Conservation (phyloP, 2,888 invertebrate genomes). For the Ypsolopha scabrella region DNA sequence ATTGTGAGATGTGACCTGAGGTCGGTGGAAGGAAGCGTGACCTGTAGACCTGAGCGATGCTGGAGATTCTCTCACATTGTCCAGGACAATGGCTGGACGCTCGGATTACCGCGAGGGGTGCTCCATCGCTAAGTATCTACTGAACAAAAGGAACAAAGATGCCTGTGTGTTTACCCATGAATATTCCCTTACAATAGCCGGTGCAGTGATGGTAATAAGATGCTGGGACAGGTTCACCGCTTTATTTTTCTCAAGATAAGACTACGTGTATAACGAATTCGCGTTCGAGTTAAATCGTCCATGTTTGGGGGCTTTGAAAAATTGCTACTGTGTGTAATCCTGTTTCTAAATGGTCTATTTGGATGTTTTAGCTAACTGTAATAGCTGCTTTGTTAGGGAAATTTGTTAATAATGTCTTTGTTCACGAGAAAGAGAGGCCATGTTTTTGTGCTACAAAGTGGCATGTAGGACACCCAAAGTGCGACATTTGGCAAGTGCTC, state of each 20-base stretch:
- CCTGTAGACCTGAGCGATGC: slow-evolving; percentile 40
- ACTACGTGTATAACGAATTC: slow-evolving; percentile 67
- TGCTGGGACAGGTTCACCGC: slow-evolving; percentile 59
- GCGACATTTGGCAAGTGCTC: slow-evolving; percentile 53
- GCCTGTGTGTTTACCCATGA: slow-evolving; percentile 69
- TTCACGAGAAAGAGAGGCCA: slow-evolving; percentile 2
- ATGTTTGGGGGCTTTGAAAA: slow-evolving; percentile 36
- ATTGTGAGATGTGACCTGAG: slow-evolving; percentile 57
- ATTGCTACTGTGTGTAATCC: slow-evolving; percentile 37
- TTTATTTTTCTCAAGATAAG: slow-evolving; percentile 58
- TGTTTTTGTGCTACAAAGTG: background rate
- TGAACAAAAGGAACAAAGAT: slow-evolving; percentile 57
- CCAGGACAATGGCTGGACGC: slow-evolving; percentile 43
- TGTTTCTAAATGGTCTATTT: slow-evolving; percentile 55
- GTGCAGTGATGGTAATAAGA: slow-evolving; percentile 51
- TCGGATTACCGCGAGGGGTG: slow-evolving; percentile 55
- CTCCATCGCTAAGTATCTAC: slow-evolving; percentile 60
- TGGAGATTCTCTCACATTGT: slow-evolving; percentile 31
- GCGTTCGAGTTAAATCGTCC: slow-evolving; percentile 67
- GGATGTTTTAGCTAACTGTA: slow-evolving; percentile 52
- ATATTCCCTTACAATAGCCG: slow-evolving; percentile 59
- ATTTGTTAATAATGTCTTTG: slow-evolving; percentile 15
- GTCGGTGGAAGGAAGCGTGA: slow-evolving; percentile 44
- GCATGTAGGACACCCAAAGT: slow-evolving; percentile 2
- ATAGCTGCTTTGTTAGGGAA: slow-evolving; percentile 47